phyloP scores from a whole-genome alignment of 2,888 invertebrate genomes.

The Nephrotoma guestfalica region DNA sequence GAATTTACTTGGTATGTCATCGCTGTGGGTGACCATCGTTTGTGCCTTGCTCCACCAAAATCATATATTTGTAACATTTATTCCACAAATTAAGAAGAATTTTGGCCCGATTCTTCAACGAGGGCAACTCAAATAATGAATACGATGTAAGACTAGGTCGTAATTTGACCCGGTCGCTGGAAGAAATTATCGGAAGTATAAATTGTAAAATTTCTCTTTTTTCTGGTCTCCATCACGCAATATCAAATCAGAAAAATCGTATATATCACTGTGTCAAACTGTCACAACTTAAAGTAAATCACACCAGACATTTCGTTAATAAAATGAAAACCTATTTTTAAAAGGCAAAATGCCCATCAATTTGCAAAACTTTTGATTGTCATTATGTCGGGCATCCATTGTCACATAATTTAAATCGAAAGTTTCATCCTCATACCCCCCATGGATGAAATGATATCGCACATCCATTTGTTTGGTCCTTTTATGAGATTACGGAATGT shows the following conservation, averaged over 20 bases:
- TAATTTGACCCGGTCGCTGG: constrained; percentile 52
- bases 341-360: no score
- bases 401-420: no score
- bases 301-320: no score
- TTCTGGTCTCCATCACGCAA: constrained; percentile 50
- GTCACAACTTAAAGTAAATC: no score
- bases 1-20: constrained; percentile 67
- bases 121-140: constrained; percentile 65
- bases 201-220: constrained; percentile 40
- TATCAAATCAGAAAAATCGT: constrained; percentile 60
- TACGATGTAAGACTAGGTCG: constrained; percentile 68
- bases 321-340: no score
- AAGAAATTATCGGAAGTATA: constrained; percentile 67
- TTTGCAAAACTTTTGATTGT: no score
- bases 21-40: constrained; percentile 49
- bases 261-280: no score
- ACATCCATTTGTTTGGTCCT: no score
- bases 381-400: no score
- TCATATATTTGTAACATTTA: constrained; percentile 66
- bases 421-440: no score
- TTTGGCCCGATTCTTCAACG: constrained; percentile 47
- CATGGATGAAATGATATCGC: no score
- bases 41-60: constrained; percentile 74
- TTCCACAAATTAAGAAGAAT: constrained; percentile 68
- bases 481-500: no score